Base-by-base conservation (phyloP, 2,888 invertebrate genomes). In the Himalopsyche japonica region DNA sequence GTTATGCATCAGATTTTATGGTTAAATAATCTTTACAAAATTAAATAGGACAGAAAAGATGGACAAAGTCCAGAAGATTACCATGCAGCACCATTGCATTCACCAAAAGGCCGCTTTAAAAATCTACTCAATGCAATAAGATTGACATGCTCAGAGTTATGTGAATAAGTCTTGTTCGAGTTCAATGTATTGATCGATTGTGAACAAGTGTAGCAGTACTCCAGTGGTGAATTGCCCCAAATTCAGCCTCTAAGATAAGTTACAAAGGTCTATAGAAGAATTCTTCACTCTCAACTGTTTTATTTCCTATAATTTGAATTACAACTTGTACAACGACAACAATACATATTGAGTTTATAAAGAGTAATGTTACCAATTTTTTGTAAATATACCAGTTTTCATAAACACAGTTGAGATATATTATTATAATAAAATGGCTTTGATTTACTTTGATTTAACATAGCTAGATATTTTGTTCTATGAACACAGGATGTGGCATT, bases 401-500 rank as follows among this genome's bases (percentile, higher is more conserved):
- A 82, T 57, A 20, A 57, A 57, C 49, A 49, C 57, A 57, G 57
- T 57, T 57, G 57, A 57, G 57, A 20, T 20, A 57, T 57, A 57
- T 82, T 78, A 57, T 82, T 79, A 79, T 24, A 79, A 70, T 82
- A 79, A 79, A 78, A 78, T 30, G 79, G 80, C 47, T 70, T 83
- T 77, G 84, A 83, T 83, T 83, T 80, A 80, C 76, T 48, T 83
- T 82, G 70, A 81, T 83, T 78, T 84, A 83, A 83, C 83, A 82
- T 82, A 83, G 84, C 82, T 86, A 86, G 80, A 86, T 83, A 87
- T 84, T 83, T 87, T 87, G 87, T 86, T 87, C 86, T 86, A 86
- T 87, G 87, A 87, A 87, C 87, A 87, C 87, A 87, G 86, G 85
- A 83, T 87, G 87, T 87, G 87, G 87, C 87, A 87, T 86, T 85